Percentiles rank a stretch among this genome's conserved stretches.
Evolutionary conservation across 2,113 vertebrate genomes (phyloP).

Genomic region (Lasiurus cinereus): DNA sequence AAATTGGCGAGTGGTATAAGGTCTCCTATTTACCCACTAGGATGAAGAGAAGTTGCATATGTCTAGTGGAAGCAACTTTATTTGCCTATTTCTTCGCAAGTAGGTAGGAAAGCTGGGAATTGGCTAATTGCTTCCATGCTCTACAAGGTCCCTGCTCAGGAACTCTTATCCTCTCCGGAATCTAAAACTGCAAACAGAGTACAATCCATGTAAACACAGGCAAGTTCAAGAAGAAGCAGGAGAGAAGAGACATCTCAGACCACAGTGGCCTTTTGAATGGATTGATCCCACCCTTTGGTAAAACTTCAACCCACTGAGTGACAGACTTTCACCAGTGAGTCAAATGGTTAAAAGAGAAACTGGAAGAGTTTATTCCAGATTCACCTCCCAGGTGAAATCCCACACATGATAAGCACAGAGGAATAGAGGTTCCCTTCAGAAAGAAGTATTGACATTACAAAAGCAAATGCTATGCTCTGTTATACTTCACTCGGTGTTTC

Average conservation of each 20-base stretch:
- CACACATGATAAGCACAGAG: not conserved
- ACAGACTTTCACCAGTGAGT: not conserved
- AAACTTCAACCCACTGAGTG: not conserved
- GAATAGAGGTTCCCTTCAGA: not conserved
- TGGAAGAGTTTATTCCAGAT: not conserved
- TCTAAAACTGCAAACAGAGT: not conserved
- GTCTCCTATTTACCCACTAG: not conserved
- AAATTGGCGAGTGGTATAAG: not conserved
- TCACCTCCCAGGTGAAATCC: not conserved
- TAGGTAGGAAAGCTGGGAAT: not conserved
- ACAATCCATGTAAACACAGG: not conserved
- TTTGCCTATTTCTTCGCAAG: not conserved
- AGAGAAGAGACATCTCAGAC: not conserved
- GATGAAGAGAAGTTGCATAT: not conserved
- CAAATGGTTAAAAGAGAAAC: constrained; percentile 14
- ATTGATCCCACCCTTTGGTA: not conserved
- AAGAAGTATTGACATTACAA: not conserved
- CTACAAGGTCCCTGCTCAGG: not conserved
- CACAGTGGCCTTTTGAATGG: not conserved
- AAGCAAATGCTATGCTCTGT: not conserved
- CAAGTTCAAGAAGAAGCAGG: not conserved
- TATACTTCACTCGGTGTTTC: not conserved
- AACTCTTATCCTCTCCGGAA: not conserved
- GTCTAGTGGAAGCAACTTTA: not conserved
- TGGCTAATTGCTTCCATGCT: not conserved